Base-by-base conservation (phyloP, 2,888 invertebrate species). In the Melitaea athalia region DNA sequence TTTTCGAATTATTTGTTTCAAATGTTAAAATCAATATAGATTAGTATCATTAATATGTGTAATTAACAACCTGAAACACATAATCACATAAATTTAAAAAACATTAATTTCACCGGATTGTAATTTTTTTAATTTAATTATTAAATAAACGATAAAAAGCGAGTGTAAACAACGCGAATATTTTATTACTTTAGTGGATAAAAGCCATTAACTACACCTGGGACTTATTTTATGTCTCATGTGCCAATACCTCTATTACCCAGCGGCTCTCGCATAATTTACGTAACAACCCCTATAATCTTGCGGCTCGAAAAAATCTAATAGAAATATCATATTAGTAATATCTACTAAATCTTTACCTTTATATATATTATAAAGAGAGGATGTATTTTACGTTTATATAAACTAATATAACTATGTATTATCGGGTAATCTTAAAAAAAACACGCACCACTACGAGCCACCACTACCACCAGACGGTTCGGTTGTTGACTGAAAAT, bases 191-290 rank as follows among this genome's bases (percentile, higher is more conserved):
- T 49, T 38, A 47, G 60, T 65, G 52, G 52, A 52, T 60, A 65
- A 60, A 65, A 65, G 53, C 65, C 15, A 65, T 65, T 60, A 60
- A 53, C 59, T 52, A 60, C 65, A 60, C 57, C 57, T 57, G 57
- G 57, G 57, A 42, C 42, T 15, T 57, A 42, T 57, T 57, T 57
- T 57, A 57, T 57, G 42, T 17, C 57, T 42, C 57, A 15, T 57
- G 57, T 57, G 57, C 57, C 57, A 57, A 57, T 42, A 57, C 57
- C 31, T 12, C 42, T 42, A 42, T 38, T 38, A 57, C 57, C 10
- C 15, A 14, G n/a, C 33, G 42, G 42, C 38, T 57, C 15, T 12
- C 57, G 31, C 14, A 38, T 57, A 57, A 42, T 42, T 57, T 57
- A 57, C n/a, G 38, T 42, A n/a, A 42, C 57, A 57, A 15, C 57